A percentile compares a stretch with the other conserved stretches of the same genome.
Conservation (phyloP, 1,140 invertebrate species). For the Chlorops oryzae region DNA sequence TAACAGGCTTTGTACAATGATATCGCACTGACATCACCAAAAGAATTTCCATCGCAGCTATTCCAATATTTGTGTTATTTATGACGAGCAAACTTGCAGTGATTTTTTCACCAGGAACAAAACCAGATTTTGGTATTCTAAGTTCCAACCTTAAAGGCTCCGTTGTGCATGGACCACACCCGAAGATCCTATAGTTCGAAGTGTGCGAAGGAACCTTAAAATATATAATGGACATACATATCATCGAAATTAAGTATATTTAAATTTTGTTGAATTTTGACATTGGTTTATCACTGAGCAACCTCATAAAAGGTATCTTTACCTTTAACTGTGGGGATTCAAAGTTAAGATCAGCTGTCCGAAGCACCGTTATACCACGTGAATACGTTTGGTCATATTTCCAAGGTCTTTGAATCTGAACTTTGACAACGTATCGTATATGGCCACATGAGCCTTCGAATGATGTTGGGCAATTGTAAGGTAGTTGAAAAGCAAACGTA, state of each 20-base stretch:
- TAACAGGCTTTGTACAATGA: slow-evolving; percentile 50
- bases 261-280: no score
- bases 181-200: slow-evolving; percentile 37
- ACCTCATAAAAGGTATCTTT: no score
- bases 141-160: slow-evolving; percentile 37
- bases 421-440: slow-evolving; percentile 41
- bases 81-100: slow-evolving; percentile 32
- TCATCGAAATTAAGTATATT: no score
- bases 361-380: slow-evolving; percentile 41
- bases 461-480: slow-evolving; percentile 50
- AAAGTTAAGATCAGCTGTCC: slow-evolving; percentile 35
- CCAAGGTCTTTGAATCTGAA: slow-evolving; percentile 26
- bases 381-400: slow-evolving; percentile 39
- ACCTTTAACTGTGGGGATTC: slow-evolving; percentile 28
- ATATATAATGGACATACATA: no score
- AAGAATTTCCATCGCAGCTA: slow-evolving; percentile 49
- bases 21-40: slow-evolving; percentile 49
- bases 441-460: slow-evolving; percentile 42
- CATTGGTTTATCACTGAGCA: no score
- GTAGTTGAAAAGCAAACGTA: slow-evolving; percentile 56
- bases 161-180: slow-evolving; percentile 41
- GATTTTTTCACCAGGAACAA: slow-evolving; percentile 39
- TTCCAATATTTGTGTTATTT: slow-evolving; percentile 49
- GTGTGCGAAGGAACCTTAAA: slow-evolving; percentile 33
- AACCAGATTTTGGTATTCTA: slow-evolving; percentile 37